Evolutionary conservation across 2,113 vertebrate genomes (phyloP), one percentile per base, ranked within the genome.

Genomic region (Crypturellus undulatus): DNA sequence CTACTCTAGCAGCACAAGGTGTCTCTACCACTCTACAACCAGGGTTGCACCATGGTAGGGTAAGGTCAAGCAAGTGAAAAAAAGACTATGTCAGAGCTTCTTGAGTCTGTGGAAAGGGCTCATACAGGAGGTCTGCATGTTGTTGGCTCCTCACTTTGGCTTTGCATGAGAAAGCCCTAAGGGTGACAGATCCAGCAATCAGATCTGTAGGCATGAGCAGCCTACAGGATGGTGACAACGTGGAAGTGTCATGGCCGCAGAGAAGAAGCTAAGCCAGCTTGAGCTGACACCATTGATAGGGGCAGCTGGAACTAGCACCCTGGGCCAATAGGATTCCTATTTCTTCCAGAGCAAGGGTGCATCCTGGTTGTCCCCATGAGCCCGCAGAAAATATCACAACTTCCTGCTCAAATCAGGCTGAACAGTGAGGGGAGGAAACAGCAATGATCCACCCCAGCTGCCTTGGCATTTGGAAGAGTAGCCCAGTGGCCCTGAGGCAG

Each of bases 191-290:
- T 13, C 20, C n/a, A 36, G 32, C 54, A 64, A 75, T 70, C n/a
- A 54, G 51, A 65, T 40, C 38, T n/a, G 6, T 49, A 76, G 64
- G 28, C 36, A 36, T 4, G 21, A 34, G 24, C 42, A 64, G 36
- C 17, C 18, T 15, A 38, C 3, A 20, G 28, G 42, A 47, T 19
- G 19, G 51, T n/a, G 17, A 38, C 42, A 67, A 54, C 45, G 58
- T 12, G 12, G 47, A 51, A 81, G 6, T 34, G 47, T 20, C 32
- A n/a, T 1, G 0, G 15, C 45, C 17, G 30, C 4, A 3, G 63
- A 21, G 51, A 0, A 0, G 25, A 34, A 84, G 13, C 15, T 25
- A 89, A 40, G 28, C 26, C 51, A 52, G 26, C 32, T 68, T 72
- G 10, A 72, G 25, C 59, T 77, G 70, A 67, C 40, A 84, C 64